A percentile compares a stretch with the other conserved stretches of the same genome.
Evolutionary conservation across 2,797 vertebrate genomes (phyloP).

Genomic region (Synanceia verrucosa): DNA sequence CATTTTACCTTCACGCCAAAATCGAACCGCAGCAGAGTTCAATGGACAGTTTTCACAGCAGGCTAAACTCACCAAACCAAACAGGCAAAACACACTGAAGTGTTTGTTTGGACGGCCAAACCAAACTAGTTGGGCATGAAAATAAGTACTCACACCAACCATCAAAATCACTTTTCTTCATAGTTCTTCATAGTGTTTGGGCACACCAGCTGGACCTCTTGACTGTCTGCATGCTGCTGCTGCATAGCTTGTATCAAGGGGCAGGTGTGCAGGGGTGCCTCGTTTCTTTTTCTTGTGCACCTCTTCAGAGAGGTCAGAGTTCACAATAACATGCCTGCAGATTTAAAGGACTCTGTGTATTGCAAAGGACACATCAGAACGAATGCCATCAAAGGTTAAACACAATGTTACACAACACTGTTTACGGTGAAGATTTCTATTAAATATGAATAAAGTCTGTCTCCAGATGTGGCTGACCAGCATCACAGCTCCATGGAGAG

Average conservation of each 20-base stretch:
- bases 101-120: neutral
- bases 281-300: neutral
- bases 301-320: neutral
- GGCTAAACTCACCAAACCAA: neutral
- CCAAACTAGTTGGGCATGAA: neutral
- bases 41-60: neutral
- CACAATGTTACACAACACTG: neutral
- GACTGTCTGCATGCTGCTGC: neutral
- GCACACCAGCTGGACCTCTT: neutral
- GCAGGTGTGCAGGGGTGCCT: neutral
- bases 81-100: neutral
- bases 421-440: conserved; percentile 20
- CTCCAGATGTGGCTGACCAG: conserved; percentile 15
- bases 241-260: neutral
- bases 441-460: conserved; percentile 23
- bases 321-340: neutral
- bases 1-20: neutral
- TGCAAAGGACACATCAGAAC: neutral
- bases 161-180: neutral
- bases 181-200: neutral
- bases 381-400: conserved; percentile 11
- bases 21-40: neutral
- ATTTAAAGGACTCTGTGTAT: neutral
- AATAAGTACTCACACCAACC: neutral
- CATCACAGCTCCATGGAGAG: conserved; percentile 39